These are phyloP conservation scores for Mimachlamys varia DNA, from an alignment of 2,888 invertebrate species.

Conservation along the genomic window DNA sequence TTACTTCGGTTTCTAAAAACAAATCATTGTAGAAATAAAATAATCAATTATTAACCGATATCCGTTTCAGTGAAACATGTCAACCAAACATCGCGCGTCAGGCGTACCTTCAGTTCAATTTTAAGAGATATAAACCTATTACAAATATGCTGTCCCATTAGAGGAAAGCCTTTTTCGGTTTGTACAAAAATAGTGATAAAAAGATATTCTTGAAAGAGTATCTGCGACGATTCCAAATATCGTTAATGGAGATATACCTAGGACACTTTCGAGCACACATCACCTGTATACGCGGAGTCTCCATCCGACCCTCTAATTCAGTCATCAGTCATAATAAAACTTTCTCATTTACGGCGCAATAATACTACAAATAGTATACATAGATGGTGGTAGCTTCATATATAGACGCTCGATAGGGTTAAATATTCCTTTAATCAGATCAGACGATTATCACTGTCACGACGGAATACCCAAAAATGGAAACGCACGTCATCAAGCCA, in stretches of 20 bases:
- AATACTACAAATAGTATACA: not conserved
- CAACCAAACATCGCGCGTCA: too few species aligned
- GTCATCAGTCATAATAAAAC: not conserved
- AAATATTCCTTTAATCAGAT: not conserved
- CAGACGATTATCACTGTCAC: constrained; percentile 1
- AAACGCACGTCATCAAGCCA: constrained; percentile 11
- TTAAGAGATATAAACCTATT: too few species aligned
- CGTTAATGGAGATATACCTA: not conserved
- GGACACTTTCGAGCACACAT: not conserved
- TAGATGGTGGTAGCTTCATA: not conserved
- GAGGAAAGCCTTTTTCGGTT: too few species aligned
- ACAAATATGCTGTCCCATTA: too few species aligned
- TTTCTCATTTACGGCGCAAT: not conserved
- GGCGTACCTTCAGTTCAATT: too few species aligned
- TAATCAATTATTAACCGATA: too few species aligned
- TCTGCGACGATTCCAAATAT: not conserved
- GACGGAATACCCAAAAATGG: not conserved
- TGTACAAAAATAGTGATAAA: too few species aligned
- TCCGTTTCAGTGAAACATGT: too few species aligned
- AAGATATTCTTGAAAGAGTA: not conserved
- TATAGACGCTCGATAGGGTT: not conserved
- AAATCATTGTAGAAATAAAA: too few species aligned
- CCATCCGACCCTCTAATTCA: not conserved
- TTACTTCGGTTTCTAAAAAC: too few species aligned
- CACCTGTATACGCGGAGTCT: not conserved